Base-by-base conservation (phyloP, 1,140 invertebrate genomes). In the Formica selysi region DNA sequence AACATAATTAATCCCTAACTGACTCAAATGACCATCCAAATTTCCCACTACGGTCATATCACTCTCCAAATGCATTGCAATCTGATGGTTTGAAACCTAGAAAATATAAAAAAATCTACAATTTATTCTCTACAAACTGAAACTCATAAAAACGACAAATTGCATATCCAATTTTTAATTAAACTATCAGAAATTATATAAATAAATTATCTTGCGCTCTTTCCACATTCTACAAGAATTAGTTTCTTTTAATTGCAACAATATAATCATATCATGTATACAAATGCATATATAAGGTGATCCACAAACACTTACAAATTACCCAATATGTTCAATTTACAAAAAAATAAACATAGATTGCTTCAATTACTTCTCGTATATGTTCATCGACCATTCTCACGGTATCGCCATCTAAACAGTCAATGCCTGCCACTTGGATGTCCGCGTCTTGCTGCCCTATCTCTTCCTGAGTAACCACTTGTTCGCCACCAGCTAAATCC, bases 1-100 rank as follows among this genome's bases (percentile, higher is more conserved):
- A 4, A 95, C 95, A 88, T 95, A 95, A 92, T 95, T 95, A 78
- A 95, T 95, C 76, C 92, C 94, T 84, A 95, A 86, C 36, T 94
- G 94, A 86, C 92, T 91, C 6, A 94, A 89, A 62, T 94, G 92
- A 26, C 91, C 92, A 41, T 86, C 87, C 57, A 95, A 87, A 85
- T 94, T 95, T 59, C 92, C 94, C n/a, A 95, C 94, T 16, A 95
- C 94, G n/a, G 94, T 87, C 89, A 95, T 94, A 32, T 95, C 92
- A n/a, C 91, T 91, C 16, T 94, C 92, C 32, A 95, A 80, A 67
- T 95, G 93, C 91, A 95, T 94, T 19, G 94, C 86, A 74, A 95
- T 95, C 80, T 94, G 92, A 89, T 95, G 94, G 88, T 93, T 93
- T 3, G 94, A 94, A 36, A 95, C 94, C 93, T 95, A 26, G 2